Evolutionary conservation across 2,888 invertebrate species (phyloP).

Genomic region (Drosophila limbata): DNA sequence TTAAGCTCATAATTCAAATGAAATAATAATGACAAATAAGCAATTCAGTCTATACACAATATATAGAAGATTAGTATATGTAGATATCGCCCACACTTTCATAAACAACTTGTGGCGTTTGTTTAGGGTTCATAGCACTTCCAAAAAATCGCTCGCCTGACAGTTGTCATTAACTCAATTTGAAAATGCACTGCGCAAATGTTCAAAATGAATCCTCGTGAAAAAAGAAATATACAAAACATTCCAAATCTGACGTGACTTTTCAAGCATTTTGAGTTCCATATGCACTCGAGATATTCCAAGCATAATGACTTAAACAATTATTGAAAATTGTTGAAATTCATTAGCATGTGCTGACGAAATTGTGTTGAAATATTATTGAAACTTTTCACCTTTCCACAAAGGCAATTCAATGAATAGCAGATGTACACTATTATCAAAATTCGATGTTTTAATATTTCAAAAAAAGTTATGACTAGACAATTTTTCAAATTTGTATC

Average conservation of each 20-base stretch:
- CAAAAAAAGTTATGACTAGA: not conserved
- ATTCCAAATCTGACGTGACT: constrained; percentile 26
- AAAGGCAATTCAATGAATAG: constrained; percentile 13
- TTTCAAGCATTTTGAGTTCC: constrained; percentile 15
- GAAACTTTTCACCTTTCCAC: constrained; percentile 21
- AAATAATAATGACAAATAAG: constrained; percentile 23
- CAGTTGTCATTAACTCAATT: constrained; percentile 74
- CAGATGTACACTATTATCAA: constrained; percentile 11
- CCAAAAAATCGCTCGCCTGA: constrained; percentile 46
- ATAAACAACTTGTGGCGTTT: constrained; percentile 53
- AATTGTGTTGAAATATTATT: constrained; percentile 27
- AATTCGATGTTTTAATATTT: not conserved
- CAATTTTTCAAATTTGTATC: too few species aligned
- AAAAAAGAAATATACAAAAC: constrained; percentile 26
- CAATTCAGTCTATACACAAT: not conserved
- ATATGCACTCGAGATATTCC: constrained; percentile 17
- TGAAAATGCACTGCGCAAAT: constrained; percentile 68
- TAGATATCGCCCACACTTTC: constrained; percentile 34
- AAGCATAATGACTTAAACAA: constrained; percentile 57
- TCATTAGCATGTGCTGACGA: constrained; percentile 26
- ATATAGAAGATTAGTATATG: constrained; percentile 7
- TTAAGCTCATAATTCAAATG: constrained; percentile 13
- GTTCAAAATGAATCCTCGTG: constrained; percentile 30
- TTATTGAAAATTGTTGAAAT: constrained; percentile 38
- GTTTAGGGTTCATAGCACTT: constrained; percentile 43